Percentiles rank a stretch among this genome's conserved stretches.
phyloP scores from a whole-genome alignment of 2,888 invertebrate species.

The Ichneumoninae sp. region DNA sequence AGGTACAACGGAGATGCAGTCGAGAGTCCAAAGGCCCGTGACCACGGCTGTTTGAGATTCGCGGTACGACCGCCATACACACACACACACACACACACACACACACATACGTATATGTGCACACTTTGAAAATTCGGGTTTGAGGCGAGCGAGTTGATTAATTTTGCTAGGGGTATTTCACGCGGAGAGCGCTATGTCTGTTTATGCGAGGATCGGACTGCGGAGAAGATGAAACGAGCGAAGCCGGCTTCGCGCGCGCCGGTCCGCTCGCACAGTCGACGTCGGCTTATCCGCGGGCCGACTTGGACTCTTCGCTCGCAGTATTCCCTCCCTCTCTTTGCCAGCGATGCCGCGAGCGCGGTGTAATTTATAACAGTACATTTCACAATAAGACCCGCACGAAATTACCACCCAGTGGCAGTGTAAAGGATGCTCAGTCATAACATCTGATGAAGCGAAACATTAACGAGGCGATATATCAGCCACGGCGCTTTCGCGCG shows the following conservation, averaged over 20 bases:
- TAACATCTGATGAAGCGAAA: conserved; percentile 83
- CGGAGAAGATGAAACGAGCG: conserved; percentile 71
- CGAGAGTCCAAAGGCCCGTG: conserved; percentile 18
- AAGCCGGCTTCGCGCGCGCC: conserved; percentile 66
- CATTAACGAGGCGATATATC: conserved; percentile 83
- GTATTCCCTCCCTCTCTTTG: conserved; percentile 5
- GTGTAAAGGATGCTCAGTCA: conserved; percentile 80
- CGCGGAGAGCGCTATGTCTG: conserved; percentile 51
- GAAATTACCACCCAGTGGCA: conserved; percentile 82
- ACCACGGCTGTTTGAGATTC: conserved; percentile 2
- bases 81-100: neutral
- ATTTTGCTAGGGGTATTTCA: conserved; percentile 53
- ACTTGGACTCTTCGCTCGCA: neutral
- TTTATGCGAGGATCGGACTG: conserved; percentile 48
- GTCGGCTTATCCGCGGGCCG: conserved; percentile 37
- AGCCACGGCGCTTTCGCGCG: conserved; percentile 67
- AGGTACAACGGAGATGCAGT: conserved; percentile 2
- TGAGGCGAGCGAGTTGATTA: conserved; percentile 53
- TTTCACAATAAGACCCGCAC: conserved; percentile 80
- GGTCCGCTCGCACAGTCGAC: conserved; percentile 69
- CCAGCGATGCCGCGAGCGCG: conserved; percentile 6
- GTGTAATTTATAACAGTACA: conserved; percentile 77
- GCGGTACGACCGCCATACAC: neutral
- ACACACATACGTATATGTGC: neutral
- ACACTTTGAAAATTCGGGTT: conserved; percentile 25